Base-by-base conservation (phyloP, 2,888 invertebrate species). In the Amiota mariae region DNA sequence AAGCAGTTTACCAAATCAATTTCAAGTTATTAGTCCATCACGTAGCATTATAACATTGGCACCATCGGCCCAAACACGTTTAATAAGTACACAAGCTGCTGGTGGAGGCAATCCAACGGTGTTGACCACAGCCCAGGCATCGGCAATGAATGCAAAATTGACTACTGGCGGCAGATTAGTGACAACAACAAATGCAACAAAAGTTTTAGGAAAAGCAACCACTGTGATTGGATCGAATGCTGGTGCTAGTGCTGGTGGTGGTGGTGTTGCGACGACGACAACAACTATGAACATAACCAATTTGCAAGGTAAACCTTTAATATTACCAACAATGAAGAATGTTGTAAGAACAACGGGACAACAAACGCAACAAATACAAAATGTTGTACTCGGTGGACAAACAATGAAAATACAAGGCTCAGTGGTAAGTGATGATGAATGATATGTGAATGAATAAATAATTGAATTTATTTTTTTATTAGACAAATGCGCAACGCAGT, bases 1-100 rank as follows among this genome's bases (percentile, higher is more conserved):
- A 80, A 73, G 90, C 8, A 15, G 10, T 15, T 36, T 36, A 36
- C 36, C 36, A 36, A 8, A 48, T 20, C 91, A 91, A 81, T 91
- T 91, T 78, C 90, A 91, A 1, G 91, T 91, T 20, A 91, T 91
- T 20, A 90, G 91, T 6, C 91, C 91, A 81, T 91, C 91, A 70
- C 81, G 86, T 72, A 92, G 91, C 84, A 82, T 92, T 54, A 87
- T 90, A 73, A 87, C 89, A 8, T 59, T 80, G 18, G 77, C 75
- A 47, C 24, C 61, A 59, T 36, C 66, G 24, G 74, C 77, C 59
- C 75, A 76, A 24, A 85, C 84, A 66, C 85, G 15, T 82, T 49
- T 74, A 6, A 67, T 72, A 51, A 72, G 68, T 10, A 72, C 72
- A 49, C 72, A 72, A 49, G 72, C 72, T n/a, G n/a, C 1, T 13